A percentile compares a stretch with the other conserved stretches of the same genome.
Conservation (phyloP, 2,113 vertebrate genomes). For the Spea multiplicata region DNA sequence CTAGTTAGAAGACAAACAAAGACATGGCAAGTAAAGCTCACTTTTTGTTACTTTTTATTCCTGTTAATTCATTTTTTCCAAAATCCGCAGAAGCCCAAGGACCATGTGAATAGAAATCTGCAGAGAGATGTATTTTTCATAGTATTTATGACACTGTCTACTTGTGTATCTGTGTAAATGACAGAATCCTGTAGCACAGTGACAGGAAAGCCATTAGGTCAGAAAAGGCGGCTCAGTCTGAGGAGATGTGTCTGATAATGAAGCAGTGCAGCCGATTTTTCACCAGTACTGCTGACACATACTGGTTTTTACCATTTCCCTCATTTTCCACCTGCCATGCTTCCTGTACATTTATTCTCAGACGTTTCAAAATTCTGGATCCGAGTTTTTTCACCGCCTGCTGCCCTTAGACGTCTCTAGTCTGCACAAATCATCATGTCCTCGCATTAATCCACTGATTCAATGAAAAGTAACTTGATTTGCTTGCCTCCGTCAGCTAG, state of each 20-base stretch:
- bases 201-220: constrained; percentile 15
- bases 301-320: constrained; percentile 7
- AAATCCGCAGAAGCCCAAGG: too few species aligned
- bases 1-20: too few species aligned
- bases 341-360: constrained; percentile 16
- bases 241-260: constrained; percentile 26
- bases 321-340: constrained; percentile 31
- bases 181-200: constrained; percentile 17
- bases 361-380: constrained; percentile 6
- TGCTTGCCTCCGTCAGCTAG: not conserved
- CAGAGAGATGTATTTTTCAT: not conserved
- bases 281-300: constrained; percentile 6
- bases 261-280: constrained; percentile 23
- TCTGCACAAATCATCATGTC: not conserved
- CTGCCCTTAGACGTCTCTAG: not conserved
- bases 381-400: not conserved
- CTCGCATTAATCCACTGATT: not conserved
- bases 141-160: constrained; percentile 2
- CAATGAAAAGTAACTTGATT: not conserved
- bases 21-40: too few species aligned
- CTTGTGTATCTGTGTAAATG: constrained; percentile 5
- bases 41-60: too few species aligned
- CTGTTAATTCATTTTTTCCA: too few species aligned
- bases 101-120: too few species aligned
- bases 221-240: not conserved